Base-by-base conservation (phyloP, 2,113 vertebrate genomes). In the Neomonachus schauinslandi region DNA sequence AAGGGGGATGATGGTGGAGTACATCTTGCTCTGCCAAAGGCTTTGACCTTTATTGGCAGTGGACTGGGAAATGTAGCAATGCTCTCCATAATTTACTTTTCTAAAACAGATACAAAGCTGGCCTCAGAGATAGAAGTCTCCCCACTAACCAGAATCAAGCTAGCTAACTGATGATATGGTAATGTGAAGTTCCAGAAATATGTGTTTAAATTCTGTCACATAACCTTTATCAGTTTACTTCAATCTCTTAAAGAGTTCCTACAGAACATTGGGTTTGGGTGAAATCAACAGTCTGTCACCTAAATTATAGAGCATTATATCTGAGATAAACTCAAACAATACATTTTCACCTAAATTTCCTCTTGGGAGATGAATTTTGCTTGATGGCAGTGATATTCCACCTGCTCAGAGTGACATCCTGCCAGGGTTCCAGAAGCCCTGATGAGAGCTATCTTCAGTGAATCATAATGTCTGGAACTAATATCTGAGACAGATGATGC, bases 161-260 rank as follows among this genome's bases (percentile, higher is more conserved):
- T 59, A 85, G 76, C 10, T 31, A 49, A 15, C 18, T 46, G 22
- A 39, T 14, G 55, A 1, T 18, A 33, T 0, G 12, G 19, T 28
- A 9, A 82, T 22, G 39, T 86, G n/a, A 67, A 81, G 55, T 49
- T 21, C 59, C 11, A 61, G 65, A 93, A 46, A 86, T 51, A 51
- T 65, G 10, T 36, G n/a, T 92, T 87, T 39, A 92, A 77, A 89
- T 61, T 86, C n/a, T 33, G 36, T 79, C n/a, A 46, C 21, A 36
- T 69, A 33, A 94, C 9, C 33, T 82, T 46, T 21, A 36, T 86
- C 31, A 36, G 8, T 33, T 31, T 39, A 84, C 63, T 55, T 77
- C 39, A 49, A 39, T 31, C 57, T 92, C 53, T 67, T 91, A 4
- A 67, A 86, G 77, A 9, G 7, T 55, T 61, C 76, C 77, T 80